Evolutionary conservation across 2,113 vertebrate genomes (phyloP), one percentile per base, ranked within the genome.

Genomic region (Heptranchias perlo): DNA sequence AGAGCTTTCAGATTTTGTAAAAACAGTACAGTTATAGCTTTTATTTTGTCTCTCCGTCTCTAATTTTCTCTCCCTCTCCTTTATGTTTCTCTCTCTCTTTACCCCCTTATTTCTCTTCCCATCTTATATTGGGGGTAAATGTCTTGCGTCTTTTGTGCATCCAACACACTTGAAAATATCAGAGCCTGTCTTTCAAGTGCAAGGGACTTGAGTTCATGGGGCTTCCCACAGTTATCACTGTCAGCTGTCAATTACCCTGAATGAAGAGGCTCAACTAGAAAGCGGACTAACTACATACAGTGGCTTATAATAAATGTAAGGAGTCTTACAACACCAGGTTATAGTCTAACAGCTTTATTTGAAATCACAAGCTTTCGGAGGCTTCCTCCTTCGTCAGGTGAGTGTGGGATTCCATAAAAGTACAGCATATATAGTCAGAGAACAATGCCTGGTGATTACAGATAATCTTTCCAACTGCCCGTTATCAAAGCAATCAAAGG

Each of bases 81-180:
- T n/a, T n/a, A n/a, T n/a, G n/a, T n/a, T n/a, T n/a, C 3, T 91
- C 89, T 49, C 76, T 49, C 16, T 82, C 3, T 35, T 31, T n/a
- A 49, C 44, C 44, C 18, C 58, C 39, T 69, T 96, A 73, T 96
- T 96, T 28, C 96, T 31, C 87, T 58, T n/a, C 31, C 52, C 52
- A n/a, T n/a, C 28, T 58, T 58, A 31, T 91, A 16, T 16, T n/a
- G 87, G 87, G 31, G n/a, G 39, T 31, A 91, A 91, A 58, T 58
- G 31, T 58, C 49, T 91, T 61, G 52, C 31, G 13, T 1, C 4
- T 39, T 18, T 14, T 82, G 14, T 82, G n/a, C 14, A 82, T n/a
- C 35, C 35, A 78, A 44, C 52, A 58, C 31, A 58, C 52, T 91
- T 35, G 31, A 35, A 58, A 58, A 91, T 13, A 35, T 35, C 31